Evolutionary conservation across 2,113 vertebrate genomes (phyloP), one percentile per base, ranked within the genome.

Genomic region (Butorides virescens): DNA sequence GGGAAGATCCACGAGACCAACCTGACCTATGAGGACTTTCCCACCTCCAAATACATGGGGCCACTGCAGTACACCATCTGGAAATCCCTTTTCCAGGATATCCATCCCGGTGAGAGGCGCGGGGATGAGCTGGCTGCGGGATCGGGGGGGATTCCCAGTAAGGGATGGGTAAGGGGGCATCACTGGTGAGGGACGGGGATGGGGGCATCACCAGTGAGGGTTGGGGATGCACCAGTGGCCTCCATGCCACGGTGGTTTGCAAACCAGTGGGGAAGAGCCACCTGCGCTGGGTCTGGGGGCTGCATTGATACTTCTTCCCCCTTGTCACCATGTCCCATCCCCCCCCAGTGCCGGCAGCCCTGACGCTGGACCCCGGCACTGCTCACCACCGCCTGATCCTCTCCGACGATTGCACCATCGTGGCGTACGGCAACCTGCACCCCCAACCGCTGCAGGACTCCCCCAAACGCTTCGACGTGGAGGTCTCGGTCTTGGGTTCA

Each of bases 311-410:
- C 12, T 15, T 2, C 1, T 32, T 13, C 44, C 26, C 27, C 47
- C 5, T 14, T 25, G 13, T 56, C 49, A 62, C 36, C 10, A 0
- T 18, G 58, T 55, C 39, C 65, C 42, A 15, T 44, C n/a, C 53
- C 58, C 21, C 55, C 97, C 36, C 56, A 99, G 99, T 99, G 73
- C 99, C 99, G 0, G 99, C 99, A 1, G 98, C 99, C 0, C 97
- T 99, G 97, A 99, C 99, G 5, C 98, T 99, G 63, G 99, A 99
- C 96, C 99, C 99, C 1, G 98, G 99, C 95, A 99, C 99, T 0
- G 99, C 99, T 73, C 99, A 99, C 97, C 99, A 99, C 98, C 98
- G 99, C 93, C 98, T 99, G 47, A 99, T 99, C 97, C 98, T 99
- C 15, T 99, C 99, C 0, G 99, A 99, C 2, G 99, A 99, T 98